Base-by-base conservation (phyloP, 2,797 vertebrate species). In the Karalla daura region DNA sequence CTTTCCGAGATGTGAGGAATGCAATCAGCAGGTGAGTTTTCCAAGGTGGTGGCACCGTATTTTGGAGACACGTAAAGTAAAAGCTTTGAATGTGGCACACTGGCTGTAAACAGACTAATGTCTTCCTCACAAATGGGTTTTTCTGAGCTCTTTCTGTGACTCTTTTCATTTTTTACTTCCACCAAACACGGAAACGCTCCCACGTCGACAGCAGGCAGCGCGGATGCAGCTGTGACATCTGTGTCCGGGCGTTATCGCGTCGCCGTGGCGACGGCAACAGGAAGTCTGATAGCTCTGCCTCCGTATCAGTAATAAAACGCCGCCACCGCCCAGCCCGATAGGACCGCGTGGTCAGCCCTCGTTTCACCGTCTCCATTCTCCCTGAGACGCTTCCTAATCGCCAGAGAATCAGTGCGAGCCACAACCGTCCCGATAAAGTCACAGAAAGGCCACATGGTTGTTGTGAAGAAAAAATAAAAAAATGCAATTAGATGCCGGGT, bases 271-370 rank as follows among this genome's bases (percentile, higher is more conserved):
- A 76, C 88, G 47, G 86, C 80, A 84, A 80, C 59, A 82, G 70
- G 72, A 84, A 83, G 74, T 71, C 76, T 90, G 88, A 90, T 90
- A 90, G 88, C 84, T 82, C 74, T 64, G 60, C 81, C 80, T 73
- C 78, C 83, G 90, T 90, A 88, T 88, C 81, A 37, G 65, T 40
- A 45, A 40, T 43, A 71, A 46, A 64, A 39, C 55, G 68, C 0
- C 24, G 43, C 83, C 88, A 86, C 85, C 86, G 88, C 89, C 90
- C 85, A 86, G 85, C 76, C 80, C 81, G 83, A 87, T 88, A 81
- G 15, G 63, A 43, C 7, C 2, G 25, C 21, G 51, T n/a, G 20
- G 70, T 30, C 21, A 20, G 81, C 84, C 72, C 86, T 88, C 70
- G 81, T 74, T 86, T 81, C 74, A 81, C 75, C 74, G 55, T 35